Percentiles rank a stretch among this genome's conserved stretches.
Conservation (phyloP, 53 echinoderm and acorn worm species). For the Echinarachnius parma region DNA sequence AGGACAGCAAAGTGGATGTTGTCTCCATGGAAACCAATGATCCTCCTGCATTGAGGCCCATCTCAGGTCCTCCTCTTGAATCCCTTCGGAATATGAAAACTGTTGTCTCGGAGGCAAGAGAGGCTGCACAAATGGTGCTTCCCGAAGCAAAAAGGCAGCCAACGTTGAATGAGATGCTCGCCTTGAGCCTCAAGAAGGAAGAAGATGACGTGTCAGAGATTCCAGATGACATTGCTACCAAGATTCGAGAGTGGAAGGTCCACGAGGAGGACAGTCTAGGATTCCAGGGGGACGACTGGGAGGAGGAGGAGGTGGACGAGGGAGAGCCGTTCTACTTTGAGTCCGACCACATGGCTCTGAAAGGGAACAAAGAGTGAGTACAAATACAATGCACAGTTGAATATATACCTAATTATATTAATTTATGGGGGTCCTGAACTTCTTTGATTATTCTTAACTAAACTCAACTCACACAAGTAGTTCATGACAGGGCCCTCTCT, state of each 20-base stretch:
- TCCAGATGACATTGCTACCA: slow-evolving; percentile 30
- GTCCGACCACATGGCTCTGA: slow-evolving; percentile 93
- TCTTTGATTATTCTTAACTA: too few relatives aligned
- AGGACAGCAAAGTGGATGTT: slow-evolving; percentile 11
- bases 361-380: slow-evolving; percentile 99
- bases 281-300: slow-evolving; percentile 73
- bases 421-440: too few relatives aligned
- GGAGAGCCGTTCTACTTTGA: slow-evolving; percentile 97
- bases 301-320: slow-evolving; percentile 73
- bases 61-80: too few relatives aligned
- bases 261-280: slow-evolving; percentile 53
- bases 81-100: too few relatives aligned
- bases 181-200: slow-evolving; percentile 11
- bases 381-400: too few relatives aligned
- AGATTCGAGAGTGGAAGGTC: slow-evolving; percentile 20
- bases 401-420: too few relatives aligned
- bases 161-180: not conserved
- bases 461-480: too few relatives aligned
- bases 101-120: not conserved
- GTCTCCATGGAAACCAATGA: slow-evolving; percentile 13
- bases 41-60: too few relatives aligned
- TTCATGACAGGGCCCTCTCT: too few relatives aligned
- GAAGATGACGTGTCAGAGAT: slow-evolving; percentile 15
- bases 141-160: not conserved
- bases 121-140: not conserved